These are phyloP conservation scores for Chirona hameri DNA, from an alignment of 2,888 invertebrate species.

Conservation along the genomic window DNA sequence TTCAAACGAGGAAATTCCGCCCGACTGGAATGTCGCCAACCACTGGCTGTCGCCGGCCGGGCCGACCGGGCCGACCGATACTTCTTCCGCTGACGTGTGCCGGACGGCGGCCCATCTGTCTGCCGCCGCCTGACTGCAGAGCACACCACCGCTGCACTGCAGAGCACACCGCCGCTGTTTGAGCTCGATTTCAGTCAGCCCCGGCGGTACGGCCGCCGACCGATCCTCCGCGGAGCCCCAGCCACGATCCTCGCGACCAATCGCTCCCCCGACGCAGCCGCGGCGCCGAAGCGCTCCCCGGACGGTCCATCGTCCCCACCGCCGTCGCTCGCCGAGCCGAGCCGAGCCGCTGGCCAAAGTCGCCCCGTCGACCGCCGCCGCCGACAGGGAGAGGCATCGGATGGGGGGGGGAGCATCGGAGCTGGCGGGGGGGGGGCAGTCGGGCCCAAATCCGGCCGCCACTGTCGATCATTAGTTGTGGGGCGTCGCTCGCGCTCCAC, in stretches of 20 bases:
- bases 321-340: too few species aligned
- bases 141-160: background rate
- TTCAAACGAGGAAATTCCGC: too few species aligned
- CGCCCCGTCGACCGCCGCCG: too few species aligned
- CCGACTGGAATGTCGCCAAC: too few species aligned
- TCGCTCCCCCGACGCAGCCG: background rate
- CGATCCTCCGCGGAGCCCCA: background rate
- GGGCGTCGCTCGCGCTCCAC: background rate
- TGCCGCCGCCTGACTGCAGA: background rate
- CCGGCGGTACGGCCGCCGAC: background rate
- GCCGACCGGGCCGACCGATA: too few species aligned
- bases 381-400: too few species aligned
- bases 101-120: too few species aligned
- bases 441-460: background rate
- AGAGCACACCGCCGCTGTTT: background rate
- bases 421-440: background rate
- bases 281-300: background rate
- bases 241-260: background rate
- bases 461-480: background rate
- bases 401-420: background rate
- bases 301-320: background rate
- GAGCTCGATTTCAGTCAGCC: background rate
- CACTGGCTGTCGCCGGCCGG: too few species aligned
- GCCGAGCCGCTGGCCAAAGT: too few species aligned
- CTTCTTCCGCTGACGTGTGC: too few species aligned